Evolutionary conservation across 2,797 vertebrate species (phyloP), one percentile per base, ranked within the genome.

Genomic region (Amazonetta brasiliensis): DNA sequence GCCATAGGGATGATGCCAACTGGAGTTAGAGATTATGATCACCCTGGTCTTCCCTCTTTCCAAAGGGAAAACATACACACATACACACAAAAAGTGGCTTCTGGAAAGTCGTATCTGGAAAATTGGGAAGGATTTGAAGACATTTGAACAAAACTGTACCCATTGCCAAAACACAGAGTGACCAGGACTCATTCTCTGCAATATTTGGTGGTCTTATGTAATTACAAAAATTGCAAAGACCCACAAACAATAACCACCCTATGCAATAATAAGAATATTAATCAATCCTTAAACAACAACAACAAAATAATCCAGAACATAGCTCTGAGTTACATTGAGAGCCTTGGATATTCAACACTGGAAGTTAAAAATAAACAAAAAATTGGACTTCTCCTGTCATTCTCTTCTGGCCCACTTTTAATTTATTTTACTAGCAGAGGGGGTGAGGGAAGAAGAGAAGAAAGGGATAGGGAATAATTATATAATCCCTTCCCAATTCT

Each of bases 141-240:
- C 2, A 2, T 84, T 84, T 84, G 17, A 79, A 33, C 13, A 83
- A 30, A 54, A 78, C 21, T 46, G 20, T 13, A 56, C 12, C 15
- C 1, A 0, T 9, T 58, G 21, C 35, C 71, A 87, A 82, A 60
- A 20, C 44, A 25, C 0, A 0, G 37, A n/a, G 35, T 46, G 26
- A 63, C 10, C 22, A 28, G 33, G 37, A 30, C 41, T 83, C 1
- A 0, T 48, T n/a, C 37, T 10, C 35, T 11, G 18, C 12, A 60
- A 11, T 22, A 30, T 7, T 35, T 50, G 33, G n/a, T 63, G 17
- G 46, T 21, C 37, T 31, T 77, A 50, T 33, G 23, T 41, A 35
- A 67, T 52, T 35, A 37, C n/a, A 43, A 44, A 62, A 23, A n/a
- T 6, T 50, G 56, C 16, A n/a, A 76, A 79, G 26, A 17, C 12